Conservation (phyloP, 2,113 vertebrate species). For the Petaurus breviceps region DNA sequence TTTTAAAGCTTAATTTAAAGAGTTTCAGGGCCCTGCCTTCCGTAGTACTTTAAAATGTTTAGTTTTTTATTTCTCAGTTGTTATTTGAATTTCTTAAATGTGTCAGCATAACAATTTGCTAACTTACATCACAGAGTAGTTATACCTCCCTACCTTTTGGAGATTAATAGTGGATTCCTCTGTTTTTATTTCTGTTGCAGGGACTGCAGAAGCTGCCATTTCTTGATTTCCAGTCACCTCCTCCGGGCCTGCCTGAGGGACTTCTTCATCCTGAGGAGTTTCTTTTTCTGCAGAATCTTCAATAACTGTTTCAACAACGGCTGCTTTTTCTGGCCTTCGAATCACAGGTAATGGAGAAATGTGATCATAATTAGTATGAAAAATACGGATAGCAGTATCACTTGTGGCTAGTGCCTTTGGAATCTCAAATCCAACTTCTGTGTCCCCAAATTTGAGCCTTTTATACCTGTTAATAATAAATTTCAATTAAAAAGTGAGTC, state of each 20-base stretch:
- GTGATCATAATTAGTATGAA: slow-evolving; percentile 92
- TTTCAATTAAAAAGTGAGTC: background rate
- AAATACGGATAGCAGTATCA: slow-evolving; percentile 86
- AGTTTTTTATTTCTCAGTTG: no score
- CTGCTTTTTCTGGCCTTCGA: background rate
- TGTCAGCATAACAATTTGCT: background rate
- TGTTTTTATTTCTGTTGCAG: slow-evolving; percentile 65
- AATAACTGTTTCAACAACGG: rapidly evolving
- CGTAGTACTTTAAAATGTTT: no score
- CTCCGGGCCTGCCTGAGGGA: background rate
- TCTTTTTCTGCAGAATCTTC: background rate
- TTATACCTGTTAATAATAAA: slow-evolving; percentile 83
- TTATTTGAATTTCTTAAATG: no score
- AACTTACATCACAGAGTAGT: no score
- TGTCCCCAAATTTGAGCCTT: slow-evolving; percentile 83
- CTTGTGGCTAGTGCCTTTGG: slow-evolving; percentile 88
- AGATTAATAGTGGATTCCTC: slow-evolving; percentile 1
- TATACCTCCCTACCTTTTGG: background rate
- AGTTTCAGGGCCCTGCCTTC: no score
- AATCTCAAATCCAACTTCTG: slow-evolving; percentile 86
- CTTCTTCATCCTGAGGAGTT: background rate
- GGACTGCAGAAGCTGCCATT: background rate
- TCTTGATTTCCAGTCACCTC: background rate
- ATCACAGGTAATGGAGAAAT: slow-evolving; percentile 81
- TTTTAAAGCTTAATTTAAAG: no score